Base-by-base conservation (phyloP, 2,113 vertebrate genomes). In the Pluvianellus socialis region DNA sequence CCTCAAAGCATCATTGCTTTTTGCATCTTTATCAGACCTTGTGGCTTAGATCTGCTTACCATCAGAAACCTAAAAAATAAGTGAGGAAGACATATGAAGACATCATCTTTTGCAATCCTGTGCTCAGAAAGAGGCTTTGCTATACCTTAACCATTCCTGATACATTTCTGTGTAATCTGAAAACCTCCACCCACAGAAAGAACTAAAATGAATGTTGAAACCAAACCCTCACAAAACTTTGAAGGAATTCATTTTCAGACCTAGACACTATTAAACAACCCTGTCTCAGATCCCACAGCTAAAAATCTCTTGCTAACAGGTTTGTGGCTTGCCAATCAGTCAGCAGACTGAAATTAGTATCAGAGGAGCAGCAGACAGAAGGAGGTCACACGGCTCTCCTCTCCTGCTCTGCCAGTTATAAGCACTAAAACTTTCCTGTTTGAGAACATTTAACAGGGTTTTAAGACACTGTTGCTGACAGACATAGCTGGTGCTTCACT, bases 331-430 rank as follows among this genome's bases (percentile, higher is more conserved):
- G 45, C 73, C 86, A 79, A 79, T 96, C 92, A 94, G 65, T 87
- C 59, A 88, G 62, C 44, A 77, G 59, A 80, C 38, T 94, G 89
- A 94, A 93, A 91, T 93, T 66, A 90, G 62, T 94, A 90, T 88
- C 91, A 80, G 71, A 96, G 70, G 38, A 95, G 17, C 16, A 92
- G 63, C 42, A 95, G 87, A 77, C 84, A 95, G 81, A 88, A 95
- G 52, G 59, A 77, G 87, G 71, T 92, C 87, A 83, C 71, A 79
- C 0, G 0, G 40, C 30, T 81, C 17, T 79, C 40, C 42, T 95
- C 50, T 50, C 53, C 50, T 90, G 5, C 50, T 91, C 79, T 92
- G 71, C 55, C 47, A 88, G 47, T 42, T 76, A 59, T 27, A 79
- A 94, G n/a, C 53, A 85, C 90, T 86, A 83, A 90, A 92, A 83